A percentile compares a stretch with the other conserved stretches of the same genome.
Evolutionary conservation across 2,113 vertebrate genomes (phyloP).

Genomic region (Stercorarius parasiticus): DNA sequence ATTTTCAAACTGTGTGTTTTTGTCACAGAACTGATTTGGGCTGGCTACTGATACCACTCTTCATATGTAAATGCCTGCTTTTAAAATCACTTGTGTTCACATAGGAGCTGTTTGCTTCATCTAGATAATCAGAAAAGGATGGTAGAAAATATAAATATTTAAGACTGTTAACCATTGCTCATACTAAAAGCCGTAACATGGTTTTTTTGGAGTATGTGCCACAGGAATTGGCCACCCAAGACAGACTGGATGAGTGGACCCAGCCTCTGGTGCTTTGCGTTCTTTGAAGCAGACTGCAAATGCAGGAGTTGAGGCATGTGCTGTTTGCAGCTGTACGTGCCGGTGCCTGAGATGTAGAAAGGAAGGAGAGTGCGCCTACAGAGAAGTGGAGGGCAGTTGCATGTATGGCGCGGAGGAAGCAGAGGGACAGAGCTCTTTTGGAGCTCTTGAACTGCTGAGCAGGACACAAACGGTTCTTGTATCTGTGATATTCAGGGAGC

Average conservation of each 20-base stretch:
- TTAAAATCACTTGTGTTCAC: neutral
- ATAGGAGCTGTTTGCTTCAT: neutral
- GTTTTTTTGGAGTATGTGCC: neutral
- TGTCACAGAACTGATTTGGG: neutral
- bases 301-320: neutral
- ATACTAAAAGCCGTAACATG: neutral
- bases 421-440: neutral
- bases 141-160: neutral
- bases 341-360: fast-evolving
- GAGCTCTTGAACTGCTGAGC: neutral
- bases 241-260: neutral
- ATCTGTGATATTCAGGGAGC: neutral
- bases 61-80: neutral
- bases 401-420: neutral
- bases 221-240: neutral
- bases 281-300: neutral
- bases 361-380: too few species aligned
- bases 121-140: neutral
- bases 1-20: neutral
- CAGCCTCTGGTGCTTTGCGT: fast-evolving
- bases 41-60: neutral
- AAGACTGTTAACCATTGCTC: neutral
- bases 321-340: neutral
- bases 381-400: neutral
- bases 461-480: neutral